Conservation (phyloP, 2,797 vertebrate species). For the Pseudomugil tenellus region DNA sequence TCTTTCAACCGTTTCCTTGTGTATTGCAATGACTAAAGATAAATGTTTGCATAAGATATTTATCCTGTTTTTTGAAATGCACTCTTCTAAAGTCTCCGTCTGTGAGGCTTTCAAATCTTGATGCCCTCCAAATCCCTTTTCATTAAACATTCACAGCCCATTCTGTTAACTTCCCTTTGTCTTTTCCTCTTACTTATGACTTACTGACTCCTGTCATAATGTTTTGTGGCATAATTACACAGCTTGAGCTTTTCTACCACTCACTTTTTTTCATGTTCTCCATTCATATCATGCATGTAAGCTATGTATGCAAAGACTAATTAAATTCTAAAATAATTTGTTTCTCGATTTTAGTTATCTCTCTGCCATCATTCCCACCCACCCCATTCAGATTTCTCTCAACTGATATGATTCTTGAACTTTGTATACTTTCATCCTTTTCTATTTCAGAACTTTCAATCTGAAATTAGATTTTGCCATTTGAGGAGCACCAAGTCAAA, state of each 20-base stretch:
- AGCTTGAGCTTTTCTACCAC: background rate
- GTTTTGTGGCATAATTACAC: background rate
- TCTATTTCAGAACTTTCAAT: constrained; percentile 36
- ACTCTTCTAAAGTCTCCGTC: background rate
- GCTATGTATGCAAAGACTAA: constrained; percentile 5
- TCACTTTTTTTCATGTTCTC: background rate
- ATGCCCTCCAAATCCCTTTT: background rate
- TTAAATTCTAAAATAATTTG: constrained; percentile 24
- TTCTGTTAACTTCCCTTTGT: too few relatives aligned
- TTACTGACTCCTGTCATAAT: background rate
- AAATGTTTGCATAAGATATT: background rate
- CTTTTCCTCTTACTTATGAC: too few relatives aligned
- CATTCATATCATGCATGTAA: background rate
- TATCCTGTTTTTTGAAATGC: background rate
- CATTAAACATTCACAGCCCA: background rate
- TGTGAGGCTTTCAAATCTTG: background rate
- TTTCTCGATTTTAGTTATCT: constrained; percentile 5
- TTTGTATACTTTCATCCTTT: constrained; percentile 24
- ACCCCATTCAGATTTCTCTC: background rate
- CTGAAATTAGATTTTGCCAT: constrained; percentile 42
- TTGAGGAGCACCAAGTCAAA: constrained; percentile 20
- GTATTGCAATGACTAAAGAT: background rate
- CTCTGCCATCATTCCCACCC: background rate
- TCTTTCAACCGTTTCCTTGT: background rate
- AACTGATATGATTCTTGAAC: constrained; percentile 15